Conservation (phyloP, 2,888 invertebrate genomes). For the Pseudanteris insignis region DNA sequence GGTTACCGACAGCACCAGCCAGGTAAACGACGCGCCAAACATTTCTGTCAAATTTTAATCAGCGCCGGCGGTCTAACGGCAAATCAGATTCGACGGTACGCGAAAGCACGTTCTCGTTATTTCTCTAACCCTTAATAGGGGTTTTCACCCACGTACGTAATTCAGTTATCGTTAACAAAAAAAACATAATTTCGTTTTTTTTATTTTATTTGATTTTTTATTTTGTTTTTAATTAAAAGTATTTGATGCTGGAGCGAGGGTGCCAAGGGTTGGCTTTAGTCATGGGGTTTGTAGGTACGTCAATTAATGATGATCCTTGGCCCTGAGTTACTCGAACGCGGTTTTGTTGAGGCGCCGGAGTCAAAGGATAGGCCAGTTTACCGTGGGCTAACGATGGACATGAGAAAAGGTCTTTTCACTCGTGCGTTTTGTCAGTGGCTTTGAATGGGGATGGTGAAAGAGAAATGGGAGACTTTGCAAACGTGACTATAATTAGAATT, state of each 20-base stretch:
- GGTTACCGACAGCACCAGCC: conserved; percentile 63
- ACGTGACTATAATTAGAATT: too few relatives aligned
- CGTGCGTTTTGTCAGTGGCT: conserved; percentile 1
- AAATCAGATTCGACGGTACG: too few relatives aligned
- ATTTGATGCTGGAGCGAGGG: not conserved
- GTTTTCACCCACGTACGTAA: too few relatives aligned
- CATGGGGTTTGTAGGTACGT: not conserved
- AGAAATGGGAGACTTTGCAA: conserved; percentile 5
- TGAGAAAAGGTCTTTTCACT: too few relatives aligned
- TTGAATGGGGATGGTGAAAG: conserved; percentile 6
- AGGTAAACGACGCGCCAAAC: conserved; percentile 51
- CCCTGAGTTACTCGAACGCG: conserved; percentile 10
- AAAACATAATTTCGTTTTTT: not conserved
- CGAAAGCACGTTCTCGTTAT: not conserved
- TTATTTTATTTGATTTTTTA: not conserved
- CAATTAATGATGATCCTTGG: conserved; percentile 20
- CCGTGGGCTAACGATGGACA: too few relatives aligned
- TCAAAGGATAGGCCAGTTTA: too few relatives aligned
- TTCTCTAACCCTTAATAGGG: too few relatives aligned
- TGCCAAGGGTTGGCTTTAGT: not conserved
- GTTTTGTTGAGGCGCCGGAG: conserved; percentile 4
- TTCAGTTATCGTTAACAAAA: too few relatives aligned
- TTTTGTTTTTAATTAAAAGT: not conserved
- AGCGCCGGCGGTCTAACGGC: too few relatives aligned
- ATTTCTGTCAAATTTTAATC: too few relatives aligned